Evolutionary conservation across 92 coral and sea anemone genomes (phyloP), one percentile per base, ranked within the genome.

Genomic region (Actinernus sp.): DNA sequence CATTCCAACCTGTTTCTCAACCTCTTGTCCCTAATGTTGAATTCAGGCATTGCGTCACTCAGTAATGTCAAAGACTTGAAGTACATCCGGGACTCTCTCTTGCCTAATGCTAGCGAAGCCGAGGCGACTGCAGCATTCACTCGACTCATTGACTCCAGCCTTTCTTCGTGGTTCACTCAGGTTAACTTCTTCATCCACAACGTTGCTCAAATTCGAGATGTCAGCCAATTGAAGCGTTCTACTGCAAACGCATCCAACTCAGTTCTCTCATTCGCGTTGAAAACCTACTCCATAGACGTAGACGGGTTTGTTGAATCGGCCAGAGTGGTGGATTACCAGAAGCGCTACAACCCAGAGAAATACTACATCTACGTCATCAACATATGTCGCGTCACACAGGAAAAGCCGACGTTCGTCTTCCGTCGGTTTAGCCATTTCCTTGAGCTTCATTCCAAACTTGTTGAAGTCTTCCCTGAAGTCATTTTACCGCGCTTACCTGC

Each of bases 171-270:
- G 92, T 95, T 95, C 47, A 95, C 99, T 8, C 99, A 95, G 65
- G 93, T 95, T 39, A 95, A 95, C 79, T 95, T 95, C 71, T 95
- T 95, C 74, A 91, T 95, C 55, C 99, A 95, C 75, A 95, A 95
- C 54, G 95, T 95, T 26, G 99, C 99, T 18, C 99, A 95, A 76
- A 85, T 95, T 49, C 95, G 99, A 12, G 92, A 92, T 17, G 78
- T 83, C 9, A 58, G 88, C 51, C 92, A 87, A 45, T 54, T 92
- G 49, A 88, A 78, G 48, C 79, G 82, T 16, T 83, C 97, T 33
- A 52, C 65, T 6, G 61, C 76, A 5, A 34, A 16, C 20, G 80
- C 64, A 12, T 50, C 80, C 27, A 67, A 64, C 43, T 75, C 97
- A n/a, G 90, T 95, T 19, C 92, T 95, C 28, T 79, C 99, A 9